Evolutionary conservation across 1,140 invertebrate species (phyloP).

Genomic region (Apis laboriosa): DNA sequence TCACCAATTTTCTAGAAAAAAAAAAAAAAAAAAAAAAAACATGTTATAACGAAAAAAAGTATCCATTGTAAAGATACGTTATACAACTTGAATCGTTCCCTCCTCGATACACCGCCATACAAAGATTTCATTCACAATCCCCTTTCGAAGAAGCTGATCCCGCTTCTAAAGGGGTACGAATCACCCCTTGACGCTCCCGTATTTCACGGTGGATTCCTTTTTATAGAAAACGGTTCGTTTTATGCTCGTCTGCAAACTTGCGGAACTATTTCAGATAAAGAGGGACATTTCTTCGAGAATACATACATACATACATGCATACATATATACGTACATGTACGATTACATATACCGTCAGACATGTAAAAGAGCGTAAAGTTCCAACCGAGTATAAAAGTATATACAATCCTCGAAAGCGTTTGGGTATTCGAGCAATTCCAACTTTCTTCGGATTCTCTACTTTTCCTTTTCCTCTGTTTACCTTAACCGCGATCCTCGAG

Average conservation of each 20-base stretch:
- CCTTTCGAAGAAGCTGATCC: slow-evolving; percentile 7
- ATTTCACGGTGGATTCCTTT: slow-evolving; percentile 39
- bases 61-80: neutral
- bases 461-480: slow-evolving; percentile 34
- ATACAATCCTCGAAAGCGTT: neutral
- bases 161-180: neutral
- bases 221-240: slow-evolving; percentile 42
- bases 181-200: slow-evolving; percentile 1
- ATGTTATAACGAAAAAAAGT: neutral
- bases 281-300: slow-evolving; percentile 5
- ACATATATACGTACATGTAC: too few species aligned
- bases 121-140: neutral
- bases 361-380: slow-evolving; percentile 3
- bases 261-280: slow-evolving; percentile 32
- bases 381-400: slow-evolving; percentile 4
- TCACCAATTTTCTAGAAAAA: neutral
- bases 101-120: too few species aligned
- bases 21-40: neutral
- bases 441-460: neutral
- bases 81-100: neutral
- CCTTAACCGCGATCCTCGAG: neutral
- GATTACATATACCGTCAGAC: too few species aligned
- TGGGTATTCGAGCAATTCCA: neutral
- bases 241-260: slow-evolving; percentile 47
- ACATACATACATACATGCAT: neutral